Evolutionary conservation across 2,797 vertebrate species (phyloP), one percentile per base, ranked within the genome.

Genomic region (Poecilia gillii): DNA sequence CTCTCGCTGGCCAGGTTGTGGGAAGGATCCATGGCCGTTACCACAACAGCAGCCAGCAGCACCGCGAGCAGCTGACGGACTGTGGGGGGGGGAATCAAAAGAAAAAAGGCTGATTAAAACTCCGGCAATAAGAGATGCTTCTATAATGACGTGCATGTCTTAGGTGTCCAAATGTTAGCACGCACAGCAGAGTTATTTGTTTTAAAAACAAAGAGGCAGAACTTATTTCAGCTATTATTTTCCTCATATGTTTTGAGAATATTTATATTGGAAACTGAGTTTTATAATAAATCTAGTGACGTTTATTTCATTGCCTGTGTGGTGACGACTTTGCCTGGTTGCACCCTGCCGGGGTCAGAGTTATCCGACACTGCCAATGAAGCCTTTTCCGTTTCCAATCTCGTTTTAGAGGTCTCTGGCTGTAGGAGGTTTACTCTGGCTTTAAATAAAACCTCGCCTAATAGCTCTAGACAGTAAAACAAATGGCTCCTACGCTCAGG

Each of bases 1-100:
- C 97, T 97, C 94, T 98, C 97, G 78, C 96, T 97, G 85, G 97
- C 96, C 94, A 97, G 92, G 88, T 95, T 97, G 90, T 97, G 93
- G 76, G 97, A 96, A 4, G 92, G 79, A 73, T 94, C 93, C 28
- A 95, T 94, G 76, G 97, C 95, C 47, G 94, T 92, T 75, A 95
- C 95, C 95, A 96, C 94, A 80, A 95, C 94, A 49, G 95, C 96
- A 0, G 96, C 95, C 88, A 97, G 94, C 81, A 98, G 93, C 92
- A 98, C 89, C 82, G 97, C 79, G 75, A 97, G 92, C 91, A 91
- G 92, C 81, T 84, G 93, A 90, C 57, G 78, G 33, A 92, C 96
- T 96, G 92, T 43, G 82, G 83, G 74, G 68, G 74, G 68, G 13
- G 16, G 82, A 79, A 86, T 64, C 0, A 66, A 53, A 78, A 51